Evolutionary conservation across 2,797 vertebrate species (phyloP).

Genomic region (Euthynnus affinis): DNA sequence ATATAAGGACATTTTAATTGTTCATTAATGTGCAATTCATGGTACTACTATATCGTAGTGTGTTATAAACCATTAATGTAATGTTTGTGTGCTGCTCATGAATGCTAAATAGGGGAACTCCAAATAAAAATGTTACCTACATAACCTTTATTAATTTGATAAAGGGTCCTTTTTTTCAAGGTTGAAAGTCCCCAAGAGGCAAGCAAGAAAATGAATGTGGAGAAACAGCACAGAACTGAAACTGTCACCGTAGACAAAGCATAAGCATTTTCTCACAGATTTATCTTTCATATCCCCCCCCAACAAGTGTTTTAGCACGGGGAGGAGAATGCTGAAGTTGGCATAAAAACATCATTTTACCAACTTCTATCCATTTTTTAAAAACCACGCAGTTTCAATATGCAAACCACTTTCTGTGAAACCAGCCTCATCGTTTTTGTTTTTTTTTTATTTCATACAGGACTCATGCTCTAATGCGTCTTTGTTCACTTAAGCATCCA

Average conservation of each 20-base stretch:
- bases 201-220: background rate
- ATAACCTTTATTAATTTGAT: background rate
- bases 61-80: no score
- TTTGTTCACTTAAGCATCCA: background rate
- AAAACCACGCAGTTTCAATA: no score
- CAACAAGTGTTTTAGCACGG: background rate
- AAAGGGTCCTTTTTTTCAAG: conserved; percentile 3
- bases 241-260: conserved; percentile 3
- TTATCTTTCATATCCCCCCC: conserved; percentile 21
- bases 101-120: no score
- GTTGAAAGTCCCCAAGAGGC: background rate
- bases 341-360: background rate
- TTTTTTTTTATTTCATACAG: background rate
- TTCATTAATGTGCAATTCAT: no score
- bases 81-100: no score
- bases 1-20: no score
- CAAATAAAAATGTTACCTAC: no score
- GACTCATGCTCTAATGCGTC: background rate
- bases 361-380: background rate
- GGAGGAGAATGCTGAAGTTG: background rate
- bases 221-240: conserved; percentile 49
- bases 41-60: no score
- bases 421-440: background rate
- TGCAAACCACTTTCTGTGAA: background rate
- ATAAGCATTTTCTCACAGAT: conserved; percentile 5